A percentile compares a stretch with the other conserved stretches of the same genome.
Evolutionary conservation across 2,797 vertebrate genomes (phyloP).

Genomic region (Lithobates sylvaticus): DNA sequence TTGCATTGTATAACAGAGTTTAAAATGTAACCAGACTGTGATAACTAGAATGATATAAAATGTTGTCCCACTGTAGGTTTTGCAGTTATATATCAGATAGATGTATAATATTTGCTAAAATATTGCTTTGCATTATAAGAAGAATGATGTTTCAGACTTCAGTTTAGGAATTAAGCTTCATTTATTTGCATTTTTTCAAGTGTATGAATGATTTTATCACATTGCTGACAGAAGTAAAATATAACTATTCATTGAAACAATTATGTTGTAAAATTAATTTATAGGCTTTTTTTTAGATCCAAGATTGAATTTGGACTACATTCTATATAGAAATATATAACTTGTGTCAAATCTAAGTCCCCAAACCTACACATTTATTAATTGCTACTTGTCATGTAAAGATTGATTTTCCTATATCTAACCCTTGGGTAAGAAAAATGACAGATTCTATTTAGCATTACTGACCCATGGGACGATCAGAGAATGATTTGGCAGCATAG

Average conservation of each 20-base stretch:
- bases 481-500: slow-evolving; percentile 49
- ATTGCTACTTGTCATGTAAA: slow-evolving; percentile 40
- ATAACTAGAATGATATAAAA: too few relatives aligned
- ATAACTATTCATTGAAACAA: background rate
- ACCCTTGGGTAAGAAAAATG: slow-evolving; percentile 33
- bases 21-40: too few relatives aligned
- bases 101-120: background rate
- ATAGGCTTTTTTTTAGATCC: background rate
- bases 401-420: slow-evolving; percentile 41
- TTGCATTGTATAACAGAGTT: too few relatives aligned
- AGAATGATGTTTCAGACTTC: background rate
- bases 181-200: slow-evolving; percentile 1
- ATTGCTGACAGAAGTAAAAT: background rate
- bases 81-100: background rate
- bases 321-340: slow-evolving; percentile 23
- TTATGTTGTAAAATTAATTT: slow-evolving; percentile 12
- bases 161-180: slow-evolving; percentile 9
- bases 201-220: background rate
- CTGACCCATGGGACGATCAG: slow-evolving; percentile 41
- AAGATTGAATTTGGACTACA: background rate
- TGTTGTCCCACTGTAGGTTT: background rate
- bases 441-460: slow-evolving; percentile 50
- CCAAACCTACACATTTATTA: slow-evolving; percentile 11
- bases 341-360: background rate
- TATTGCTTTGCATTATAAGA: background rate